Conservation (phyloP, 1,140 invertebrate species). For the Thaumatotibia leucotreta region DNA sequence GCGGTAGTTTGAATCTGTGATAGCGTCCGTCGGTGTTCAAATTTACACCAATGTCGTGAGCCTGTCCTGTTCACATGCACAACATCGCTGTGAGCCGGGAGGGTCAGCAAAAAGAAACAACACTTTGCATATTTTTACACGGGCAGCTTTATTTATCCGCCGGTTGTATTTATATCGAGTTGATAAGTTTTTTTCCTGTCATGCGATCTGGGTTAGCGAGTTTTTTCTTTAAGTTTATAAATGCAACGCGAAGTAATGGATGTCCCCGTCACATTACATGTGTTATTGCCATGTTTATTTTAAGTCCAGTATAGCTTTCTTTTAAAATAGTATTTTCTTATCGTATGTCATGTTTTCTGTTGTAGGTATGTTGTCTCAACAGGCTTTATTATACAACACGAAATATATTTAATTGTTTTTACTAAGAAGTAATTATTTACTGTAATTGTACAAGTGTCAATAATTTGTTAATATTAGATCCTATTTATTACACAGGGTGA, state of each 20-base stretch:
- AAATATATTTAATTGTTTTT: no score
- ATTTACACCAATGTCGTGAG: conserved; percentile 24
- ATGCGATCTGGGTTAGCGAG: neutral
- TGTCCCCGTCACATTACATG: neutral
- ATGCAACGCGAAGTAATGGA: neutral
- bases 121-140: conserved; percentile 9
- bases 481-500: no score
- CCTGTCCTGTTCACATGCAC: conserved; percentile 4
- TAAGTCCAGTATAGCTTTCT: neutral
- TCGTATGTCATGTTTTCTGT: neutral
- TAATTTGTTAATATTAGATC: no score
- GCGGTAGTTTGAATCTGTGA: neutral
- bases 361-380: no score
- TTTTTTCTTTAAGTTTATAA: neutral
- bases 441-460: no score
- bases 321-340: neutral
- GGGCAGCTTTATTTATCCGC: neutral
- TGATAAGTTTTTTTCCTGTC: neutral
- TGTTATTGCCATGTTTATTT: neutral
- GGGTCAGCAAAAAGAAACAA: neutral
- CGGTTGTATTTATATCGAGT: neutral
- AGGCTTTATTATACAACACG: no score
- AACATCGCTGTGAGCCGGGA: neutral
- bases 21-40: conserved; percentile 17
- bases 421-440: no score